Base-by-base conservation (phyloP, 1,140 invertebrate species). In the Anadara kagoshimensis region DNA sequence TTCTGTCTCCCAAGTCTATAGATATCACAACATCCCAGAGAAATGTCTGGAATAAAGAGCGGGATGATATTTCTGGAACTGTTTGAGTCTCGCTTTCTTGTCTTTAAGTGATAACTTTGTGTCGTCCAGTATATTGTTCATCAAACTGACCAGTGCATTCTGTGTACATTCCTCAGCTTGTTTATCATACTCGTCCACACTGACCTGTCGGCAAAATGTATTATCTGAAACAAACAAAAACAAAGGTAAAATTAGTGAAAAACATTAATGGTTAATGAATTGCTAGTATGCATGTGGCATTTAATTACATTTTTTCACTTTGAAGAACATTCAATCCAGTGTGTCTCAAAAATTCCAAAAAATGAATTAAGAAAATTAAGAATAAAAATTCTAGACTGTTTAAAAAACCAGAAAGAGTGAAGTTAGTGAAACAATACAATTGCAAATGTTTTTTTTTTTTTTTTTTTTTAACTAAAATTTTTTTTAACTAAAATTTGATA, bases 101-200 rank as follows among this genome's bases (percentile, higher is more conserved):
- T 90, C 89, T 71, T 90, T 90, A n/a, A 73, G 45, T 3, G 57
- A 61, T 22, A 90, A 72, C 36, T 88, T 85, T 12, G 78, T 83
- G 79, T 90, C 83, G 61, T 86, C 82, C 8, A 91, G 77, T 41
- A 91, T 88, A 41, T 78, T 75, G 57, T 89, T 89, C 73, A 91
- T 86, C 54, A 91, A 79, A 24, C 84, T 73, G 4, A 83, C 71
- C 7, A 91, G 77, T 22, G 85, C 85, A 22, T 82, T 77, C 22
- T 88, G 79, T 0, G 90, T 90, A 29, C 81, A 80, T 29, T 87
- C 81, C 29, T 83, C 56, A 24, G 84, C 79, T 76, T 90, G 88
- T 16, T 87, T 78, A 57, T 87, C 79, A 75, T 85, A 91, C 61
- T 90, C 86, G 36, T 85, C 79, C 54, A 74, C 68, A 8, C 86